Percentiles rank a stretch among this genome's conserved stretches.
Evolutionary conservation across 2,113 vertebrate genomes (phyloP).

Genomic region (Engraulis encrasicolus): DNA sequence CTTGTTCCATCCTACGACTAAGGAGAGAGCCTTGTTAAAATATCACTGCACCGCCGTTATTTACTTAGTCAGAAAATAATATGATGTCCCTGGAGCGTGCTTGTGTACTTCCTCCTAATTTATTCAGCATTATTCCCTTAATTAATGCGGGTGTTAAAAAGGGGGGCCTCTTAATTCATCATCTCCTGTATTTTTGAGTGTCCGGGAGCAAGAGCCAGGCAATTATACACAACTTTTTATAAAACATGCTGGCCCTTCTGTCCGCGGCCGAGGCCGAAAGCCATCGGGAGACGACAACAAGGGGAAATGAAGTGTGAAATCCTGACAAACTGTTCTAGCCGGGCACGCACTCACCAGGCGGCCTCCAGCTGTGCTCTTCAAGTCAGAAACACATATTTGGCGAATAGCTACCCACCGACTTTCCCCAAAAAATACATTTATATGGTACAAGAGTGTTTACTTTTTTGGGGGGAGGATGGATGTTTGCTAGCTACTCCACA

Average conservation of each 20-base stretch:
- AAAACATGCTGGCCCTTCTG: conserved; percentile 66
- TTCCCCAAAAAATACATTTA: neutral
- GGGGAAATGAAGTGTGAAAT: conserved; percentile 65
- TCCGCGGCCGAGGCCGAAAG: conserved; percentile 65
- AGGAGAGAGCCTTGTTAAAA: conserved; percentile 57
- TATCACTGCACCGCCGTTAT: conserved; percentile 51
- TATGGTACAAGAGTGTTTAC: neutral
- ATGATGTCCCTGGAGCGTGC: conserved; percentile 62
- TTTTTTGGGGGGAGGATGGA: neutral
- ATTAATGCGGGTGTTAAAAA: conserved; percentile 73
- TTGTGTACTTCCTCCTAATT: conserved; percentile 73
- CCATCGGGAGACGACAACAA: conserved; percentile 59
- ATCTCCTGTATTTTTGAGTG: conserved; percentile 47
- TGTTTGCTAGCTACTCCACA: neutral
- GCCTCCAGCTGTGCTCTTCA: conserved; percentile 49
- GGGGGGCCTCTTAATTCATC: conserved; percentile 66
- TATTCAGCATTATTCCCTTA: conserved; percentile 75
- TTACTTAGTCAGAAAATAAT: conserved; percentile 63
- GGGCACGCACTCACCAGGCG: conserved; percentile 43
- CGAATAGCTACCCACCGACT: neutral
- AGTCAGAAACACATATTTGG: neutral
- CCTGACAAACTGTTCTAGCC: conserved; percentile 34
- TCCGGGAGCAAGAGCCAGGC: conserved; percentile 67
- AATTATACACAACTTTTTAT: conserved; percentile 72
- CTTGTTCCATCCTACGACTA: conserved; percentile 46